These are phyloP conservation scores for Choloepus hoffmanni DNA, from an alignment of 2,113 vertebrate species.

Conservation along the genomic window DNA sequence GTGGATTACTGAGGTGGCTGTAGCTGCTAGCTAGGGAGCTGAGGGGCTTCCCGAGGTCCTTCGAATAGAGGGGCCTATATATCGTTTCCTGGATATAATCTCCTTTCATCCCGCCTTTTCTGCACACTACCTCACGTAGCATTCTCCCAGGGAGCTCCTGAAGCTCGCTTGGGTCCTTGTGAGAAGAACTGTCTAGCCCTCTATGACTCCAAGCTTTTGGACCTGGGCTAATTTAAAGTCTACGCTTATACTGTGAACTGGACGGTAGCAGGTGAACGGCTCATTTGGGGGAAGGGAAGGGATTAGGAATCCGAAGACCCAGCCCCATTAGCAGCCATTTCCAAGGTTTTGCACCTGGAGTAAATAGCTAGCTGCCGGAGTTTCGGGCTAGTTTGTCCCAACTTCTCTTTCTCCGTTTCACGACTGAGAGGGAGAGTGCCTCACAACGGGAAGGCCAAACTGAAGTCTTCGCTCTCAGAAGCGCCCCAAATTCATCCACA, in stretches of 20 bases:
- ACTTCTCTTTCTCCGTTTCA: background rate
- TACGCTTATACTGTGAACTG: conserved; percentile 64
- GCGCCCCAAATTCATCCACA: background rate
- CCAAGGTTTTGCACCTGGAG: background rate
- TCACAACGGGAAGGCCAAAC: background rate
- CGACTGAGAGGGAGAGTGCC: background rate
- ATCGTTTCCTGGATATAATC: background rate
- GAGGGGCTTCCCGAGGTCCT: conserved; percentile 62
- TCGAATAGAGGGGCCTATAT: background rate
- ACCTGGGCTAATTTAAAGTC: background rate
- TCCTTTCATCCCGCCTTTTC: background rate
- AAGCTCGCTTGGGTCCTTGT: background rate
- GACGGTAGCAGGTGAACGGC: conserved; percentile 71
- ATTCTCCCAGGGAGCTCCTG: background rate
- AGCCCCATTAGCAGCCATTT: conserved; percentile 54
- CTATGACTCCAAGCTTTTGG: background rate
- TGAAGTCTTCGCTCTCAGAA: background rate
- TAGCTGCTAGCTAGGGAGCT: rapidly evolving
- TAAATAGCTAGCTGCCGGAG: too few species aligned
- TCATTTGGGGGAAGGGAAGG: conserved; percentile 51
- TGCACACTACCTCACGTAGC: background rate
- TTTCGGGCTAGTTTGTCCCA: background rate
- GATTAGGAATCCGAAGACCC: conserved; percentile 24
- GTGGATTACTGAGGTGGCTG: background rate
- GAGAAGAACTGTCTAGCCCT: background rate